Conservation (phyloP, 2,888 invertebrate species). For the Caenorhabditis sp. region DNA sequence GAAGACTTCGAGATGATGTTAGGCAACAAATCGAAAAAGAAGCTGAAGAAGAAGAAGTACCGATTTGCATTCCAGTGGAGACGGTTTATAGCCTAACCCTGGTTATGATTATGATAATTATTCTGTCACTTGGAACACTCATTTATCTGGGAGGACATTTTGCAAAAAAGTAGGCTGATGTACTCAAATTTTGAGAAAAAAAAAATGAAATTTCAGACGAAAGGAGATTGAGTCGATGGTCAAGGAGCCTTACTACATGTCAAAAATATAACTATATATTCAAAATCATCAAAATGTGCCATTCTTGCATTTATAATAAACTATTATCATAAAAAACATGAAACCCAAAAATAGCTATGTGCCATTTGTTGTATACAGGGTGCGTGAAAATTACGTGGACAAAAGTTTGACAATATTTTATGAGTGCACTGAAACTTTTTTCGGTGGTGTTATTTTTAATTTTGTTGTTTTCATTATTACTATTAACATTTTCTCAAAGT, state of each 20-base stretch:
- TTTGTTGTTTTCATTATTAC: too few relatives aligned
- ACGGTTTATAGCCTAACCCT: constrained; percentile 10
- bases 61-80: not conserved
- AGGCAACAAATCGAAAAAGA: not conserved
- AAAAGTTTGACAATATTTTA: too few relatives aligned
- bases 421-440: too few relatives aligned
- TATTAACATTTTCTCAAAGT: too few relatives aligned
- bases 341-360: too few relatives aligned
- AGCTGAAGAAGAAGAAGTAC: not conserved
- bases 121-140: constrained; percentile 25
- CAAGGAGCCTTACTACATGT: not conserved
- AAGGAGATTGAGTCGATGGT: not conserved
- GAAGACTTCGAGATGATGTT: not conserved
- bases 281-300: not conserved
- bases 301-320: constrained; percentile 42
- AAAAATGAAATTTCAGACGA: not conserved
- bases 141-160: constrained; percentile 32
- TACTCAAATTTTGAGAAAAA: not conserved
- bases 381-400: too few relatives aligned
- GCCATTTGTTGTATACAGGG: too few relatives aligned
- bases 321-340: too few relatives aligned
- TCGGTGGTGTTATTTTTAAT: too few relatives aligned
- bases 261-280: not conserved
- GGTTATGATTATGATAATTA: constrained; percentile 24
- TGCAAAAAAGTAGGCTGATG: constrained; percentile 17